Conservation (phyloP, 2,888 invertebrate genomes). For the Leucania comma region DNA sequence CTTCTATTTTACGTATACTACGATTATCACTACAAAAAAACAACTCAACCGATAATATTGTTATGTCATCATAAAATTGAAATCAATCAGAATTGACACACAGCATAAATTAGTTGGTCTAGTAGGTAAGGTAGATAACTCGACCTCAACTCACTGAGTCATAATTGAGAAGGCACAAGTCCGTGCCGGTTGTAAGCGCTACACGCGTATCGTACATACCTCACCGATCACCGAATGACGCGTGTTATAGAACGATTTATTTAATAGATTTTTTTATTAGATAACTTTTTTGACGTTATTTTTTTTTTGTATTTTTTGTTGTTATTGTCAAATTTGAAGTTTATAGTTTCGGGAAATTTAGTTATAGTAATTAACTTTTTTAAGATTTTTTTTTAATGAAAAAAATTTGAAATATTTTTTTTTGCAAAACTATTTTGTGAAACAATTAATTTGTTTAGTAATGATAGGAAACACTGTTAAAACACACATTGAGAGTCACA, state of each 20-base stretch:
- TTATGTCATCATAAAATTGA: background rate
- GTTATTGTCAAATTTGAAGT: background rate
- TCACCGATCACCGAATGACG: background rate
- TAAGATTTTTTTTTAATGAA: background rate
- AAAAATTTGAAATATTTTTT: background rate
- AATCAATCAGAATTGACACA: background rate
- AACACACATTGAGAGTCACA: background rate
- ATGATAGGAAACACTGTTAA: background rate
- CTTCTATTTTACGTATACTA: no score
- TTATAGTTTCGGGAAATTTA: background rate
- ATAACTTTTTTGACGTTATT: constrained; percentile 7
- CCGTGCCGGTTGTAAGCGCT: constrained; percentile 18
- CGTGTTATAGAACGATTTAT: constrained; percentile 5
- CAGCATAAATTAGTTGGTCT: constrained; percentile 2
- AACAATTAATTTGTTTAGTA: background rate
- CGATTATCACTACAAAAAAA: background rate
- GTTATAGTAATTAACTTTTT: background rate
- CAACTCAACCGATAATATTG: background rate
- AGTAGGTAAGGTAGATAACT: constrained; percentile 1
- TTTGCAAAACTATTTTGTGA: accelerated
- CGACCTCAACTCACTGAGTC: background rate
- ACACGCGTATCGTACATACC: background rate
- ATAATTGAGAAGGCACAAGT: constrained; percentile 26
- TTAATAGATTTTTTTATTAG: constrained; percentile 34
- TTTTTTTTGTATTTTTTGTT: background rate